Conservation (phyloP, 2,888 invertebrate species). For the Dasysyrphus tricinctus region DNA sequence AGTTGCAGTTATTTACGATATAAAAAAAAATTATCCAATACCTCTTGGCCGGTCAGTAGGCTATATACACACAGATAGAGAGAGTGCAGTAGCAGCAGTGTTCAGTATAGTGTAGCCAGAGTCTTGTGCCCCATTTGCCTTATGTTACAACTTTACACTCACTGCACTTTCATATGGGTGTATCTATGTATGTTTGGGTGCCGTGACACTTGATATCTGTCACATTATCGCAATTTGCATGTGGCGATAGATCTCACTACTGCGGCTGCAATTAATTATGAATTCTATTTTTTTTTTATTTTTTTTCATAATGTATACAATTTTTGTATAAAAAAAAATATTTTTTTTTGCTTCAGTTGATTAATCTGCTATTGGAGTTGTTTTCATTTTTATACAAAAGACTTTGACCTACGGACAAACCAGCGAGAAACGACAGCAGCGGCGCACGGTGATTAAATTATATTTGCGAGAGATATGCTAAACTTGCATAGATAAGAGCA, state of each 20-base stretch:
- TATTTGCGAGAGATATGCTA: conserved; percentile 47
- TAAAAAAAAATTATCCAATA: conserved; percentile 30
- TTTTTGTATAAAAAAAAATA: not conserved
- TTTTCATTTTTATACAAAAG: conserved; percentile 72
- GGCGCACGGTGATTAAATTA: conserved; percentile 35
- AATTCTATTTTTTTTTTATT: conserved; percentile 33
- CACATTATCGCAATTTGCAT: conserved; percentile 75
- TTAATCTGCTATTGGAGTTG: conserved; percentile 71
- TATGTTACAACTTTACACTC: conserved; percentile 43
- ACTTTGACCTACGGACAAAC: conserved; percentile 66
- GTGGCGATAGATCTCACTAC: conserved; percentile 69
- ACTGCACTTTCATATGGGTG: conserved; percentile 36
- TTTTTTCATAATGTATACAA: not conserved
- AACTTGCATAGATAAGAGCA: conserved; percentile 54
- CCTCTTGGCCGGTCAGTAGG: not conserved
- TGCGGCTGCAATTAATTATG: conserved; percentile 71
- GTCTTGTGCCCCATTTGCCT: conserved; percentile 33
- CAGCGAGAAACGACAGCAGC: not conserved
- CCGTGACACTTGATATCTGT: conserved; percentile 75
- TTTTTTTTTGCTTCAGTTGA: conserved; percentile 40
- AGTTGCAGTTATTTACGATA: conserved; percentile 37
- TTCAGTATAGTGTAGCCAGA: not conserved
- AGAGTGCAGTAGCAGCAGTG: conserved; percentile 1
- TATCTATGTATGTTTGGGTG: conserved; percentile 31
- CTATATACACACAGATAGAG: not conserved